Base-by-base conservation (phyloP, 2,888 invertebrate species). In the Tethea ocularis region DNA sequence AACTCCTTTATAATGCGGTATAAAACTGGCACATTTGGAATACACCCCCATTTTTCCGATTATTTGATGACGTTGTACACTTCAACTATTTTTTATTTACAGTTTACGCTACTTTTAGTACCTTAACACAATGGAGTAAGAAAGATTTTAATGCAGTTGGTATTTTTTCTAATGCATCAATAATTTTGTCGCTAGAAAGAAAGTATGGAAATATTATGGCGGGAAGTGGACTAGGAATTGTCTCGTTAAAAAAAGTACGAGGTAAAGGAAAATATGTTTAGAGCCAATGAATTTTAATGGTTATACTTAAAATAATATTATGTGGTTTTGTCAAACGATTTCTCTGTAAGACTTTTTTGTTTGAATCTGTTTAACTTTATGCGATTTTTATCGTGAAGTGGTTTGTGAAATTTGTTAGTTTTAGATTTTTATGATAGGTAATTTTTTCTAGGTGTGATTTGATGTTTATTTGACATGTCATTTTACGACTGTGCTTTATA, bases 121-220 rank as follows among this genome's bases (percentile, higher is more conserved):
- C 54, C 22, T 36, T 54, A 54, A 22, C 11, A 11, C n/a, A 33
- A 53, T n/a, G 29, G 8, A 29, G 29, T 53, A 53, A 53, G 29
- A 20, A 17, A 7, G 17, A 26, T n/a, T 23, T n/a, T 52, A 15
- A n/a, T 4, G 17, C n/a, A 5, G n/a, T n/a, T n/a, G 29, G 20
- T 29, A 29, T 11, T 4, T 29, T 29, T 6, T 13, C 22, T 13
- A 33, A 15, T 26, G n/a, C 33, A 23, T 23, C 26, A 10, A n/a
- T 63, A 52, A 58, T 20, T 52, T 60, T 55, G 56, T 23, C 46
- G 58, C 62, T 59, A 66, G 58, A 57, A 68, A 72, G 71, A 80
- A 82, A 83, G 81, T 88, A 89, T 91, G 89, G 86, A 87, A 90
- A 90, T 90, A 87, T 86, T 84, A 89, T 82, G 81, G 84, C 84